Evolutionary conservation across 2,888 invertebrate species (phyloP).

Genomic region (Xanthorhoe designata): DNA sequence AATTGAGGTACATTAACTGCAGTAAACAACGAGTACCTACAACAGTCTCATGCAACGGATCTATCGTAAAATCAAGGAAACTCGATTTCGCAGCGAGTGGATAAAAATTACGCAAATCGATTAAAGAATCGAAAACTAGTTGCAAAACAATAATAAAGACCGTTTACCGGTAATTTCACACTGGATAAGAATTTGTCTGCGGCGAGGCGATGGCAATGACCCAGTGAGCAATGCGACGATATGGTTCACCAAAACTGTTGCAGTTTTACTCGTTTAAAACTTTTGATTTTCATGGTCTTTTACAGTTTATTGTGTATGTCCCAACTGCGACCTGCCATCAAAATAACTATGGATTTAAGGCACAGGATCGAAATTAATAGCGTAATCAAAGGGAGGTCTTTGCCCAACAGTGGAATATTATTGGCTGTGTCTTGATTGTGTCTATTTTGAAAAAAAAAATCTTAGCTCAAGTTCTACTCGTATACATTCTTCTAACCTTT

Average conservation of each 20-base stretch:
- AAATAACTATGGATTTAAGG: too few species aligned
- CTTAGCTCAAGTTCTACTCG: too few species aligned
- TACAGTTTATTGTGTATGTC: background rate
- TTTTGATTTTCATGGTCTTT: background rate
- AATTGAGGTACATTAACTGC: conserved; percentile 1
- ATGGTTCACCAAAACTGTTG: conserved; percentile 19
- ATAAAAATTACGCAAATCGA: conserved; percentile 67
- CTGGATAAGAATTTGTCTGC: conserved; percentile 65
- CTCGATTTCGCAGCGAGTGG: conserved; percentile 52
- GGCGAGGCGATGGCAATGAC: conserved; percentile 76
- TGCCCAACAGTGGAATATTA: too few species aligned
- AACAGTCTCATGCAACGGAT: conserved; percentile 29
- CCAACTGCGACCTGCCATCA: too few species aligned
- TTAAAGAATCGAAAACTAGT: conserved; percentile 63
- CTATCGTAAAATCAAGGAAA: conserved; percentile 42
- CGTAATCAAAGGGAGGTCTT: too few species aligned
- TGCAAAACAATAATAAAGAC: conserved; percentile 72
- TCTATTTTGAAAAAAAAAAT: too few species aligned
- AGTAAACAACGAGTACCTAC: background rate
- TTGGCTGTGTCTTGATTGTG: too few species aligned
- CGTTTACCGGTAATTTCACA: conserved; percentile 77
- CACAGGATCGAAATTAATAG: too few species aligned
- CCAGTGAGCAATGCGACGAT: conserved; percentile 61
- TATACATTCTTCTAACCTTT: too few species aligned
- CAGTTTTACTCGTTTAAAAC: conserved; percentile 8